Percentiles rank a stretch among this genome's conserved stretches.
Evolutionary conservation across 2,113 vertebrate species (phyloP).

Genomic region (Melanostigma gelatinosum): DNA sequence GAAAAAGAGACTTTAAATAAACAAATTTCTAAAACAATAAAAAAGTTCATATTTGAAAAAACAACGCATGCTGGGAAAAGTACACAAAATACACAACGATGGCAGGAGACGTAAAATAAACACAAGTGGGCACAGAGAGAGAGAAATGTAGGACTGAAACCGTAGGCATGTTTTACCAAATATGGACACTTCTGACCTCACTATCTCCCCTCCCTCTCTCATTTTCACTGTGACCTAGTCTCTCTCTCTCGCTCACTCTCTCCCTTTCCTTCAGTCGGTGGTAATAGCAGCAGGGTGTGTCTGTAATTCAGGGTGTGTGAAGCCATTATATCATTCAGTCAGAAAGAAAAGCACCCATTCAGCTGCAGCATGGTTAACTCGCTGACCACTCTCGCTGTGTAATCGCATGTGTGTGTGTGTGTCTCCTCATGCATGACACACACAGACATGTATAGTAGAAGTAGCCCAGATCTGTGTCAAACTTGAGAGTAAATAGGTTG

Average conservation of each 20-base stretch:
- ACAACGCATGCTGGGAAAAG: not conserved
- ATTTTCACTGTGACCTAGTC: conserved; percentile 58
- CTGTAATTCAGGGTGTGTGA: conserved; percentile 74
- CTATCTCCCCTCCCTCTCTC: conserved; percentile 48
- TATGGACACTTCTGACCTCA: conserved; percentile 79
- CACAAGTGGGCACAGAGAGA: conserved; percentile 2
- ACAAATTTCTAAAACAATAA: not conserved
- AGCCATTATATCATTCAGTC: conserved; percentile 71
- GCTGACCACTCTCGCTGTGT: conserved; percentile 30
- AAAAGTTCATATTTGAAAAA: not conserved
- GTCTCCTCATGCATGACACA: conserved; percentile 13
- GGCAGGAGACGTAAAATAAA: conserved; percentile 35
- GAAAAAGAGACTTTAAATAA: conserved; percentile 12
- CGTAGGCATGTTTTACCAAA: conserved; percentile 75
- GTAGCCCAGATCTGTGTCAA: conserved; percentile 15
- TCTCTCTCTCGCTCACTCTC: conserved; percentile 25
- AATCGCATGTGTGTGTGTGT: conserved; percentile 49
- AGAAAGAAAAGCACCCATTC: conserved; percentile 72
- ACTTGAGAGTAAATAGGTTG: not conserved
- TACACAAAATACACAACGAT: not conserved
- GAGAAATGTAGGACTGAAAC: conserved; percentile 47
- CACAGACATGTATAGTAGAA: not conserved
- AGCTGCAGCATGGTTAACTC: conserved; percentile 54
- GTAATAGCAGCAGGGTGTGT: conserved; percentile 79
- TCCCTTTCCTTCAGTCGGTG: conserved; percentile 41